These are phyloP conservation scores for Crypturellus undulatus DNA, from an alignment of 2,113 vertebrate genomes.

Conservation along the genomic window DNA sequence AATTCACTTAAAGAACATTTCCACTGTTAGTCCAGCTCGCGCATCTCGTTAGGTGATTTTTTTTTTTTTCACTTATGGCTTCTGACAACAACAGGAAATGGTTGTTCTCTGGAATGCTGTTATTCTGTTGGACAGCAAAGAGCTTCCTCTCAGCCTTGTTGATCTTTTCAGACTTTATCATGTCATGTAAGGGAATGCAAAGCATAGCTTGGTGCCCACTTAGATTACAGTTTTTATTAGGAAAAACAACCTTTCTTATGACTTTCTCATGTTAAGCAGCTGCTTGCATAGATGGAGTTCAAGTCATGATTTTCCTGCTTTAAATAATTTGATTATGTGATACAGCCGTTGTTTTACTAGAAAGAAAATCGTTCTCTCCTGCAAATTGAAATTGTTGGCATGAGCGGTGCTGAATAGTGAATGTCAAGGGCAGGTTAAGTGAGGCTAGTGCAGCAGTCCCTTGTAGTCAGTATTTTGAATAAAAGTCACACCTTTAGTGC, in stretches of 20 bases:
- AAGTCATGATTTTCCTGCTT: not conserved
- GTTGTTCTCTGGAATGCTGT: not conserved
- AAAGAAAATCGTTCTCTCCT: not conserved
- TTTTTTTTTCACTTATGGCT: not conserved
- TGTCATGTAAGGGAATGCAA: not conserved
- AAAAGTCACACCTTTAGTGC: rapidly evolving
- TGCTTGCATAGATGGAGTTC: not conserved
- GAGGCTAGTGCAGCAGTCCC: not conserved
- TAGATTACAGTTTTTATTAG: not conserved
- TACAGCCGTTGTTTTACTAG: not conserved
- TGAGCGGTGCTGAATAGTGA: not conserved
- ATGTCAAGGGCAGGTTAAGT: not conserved
- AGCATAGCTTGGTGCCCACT: not conserved
- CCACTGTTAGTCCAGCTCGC: not conserved
- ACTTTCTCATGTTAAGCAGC: not conserved
- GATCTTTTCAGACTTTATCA: not conserved
- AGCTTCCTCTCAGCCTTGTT: not conserved
- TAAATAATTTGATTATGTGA: not conserved
- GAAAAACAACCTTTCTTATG: not conserved
- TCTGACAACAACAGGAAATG: not conserved
- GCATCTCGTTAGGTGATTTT: not conserved
- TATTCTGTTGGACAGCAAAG: not conserved
- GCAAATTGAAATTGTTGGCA: not conserved
- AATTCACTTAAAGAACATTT: not conserved
- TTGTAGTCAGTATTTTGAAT: not conserved